These are phyloP conservation scores for Palaemon carinicauda DNA, from an alignment of 1,140 invertebrate genomes.

Conservation along the genomic window DNA sequence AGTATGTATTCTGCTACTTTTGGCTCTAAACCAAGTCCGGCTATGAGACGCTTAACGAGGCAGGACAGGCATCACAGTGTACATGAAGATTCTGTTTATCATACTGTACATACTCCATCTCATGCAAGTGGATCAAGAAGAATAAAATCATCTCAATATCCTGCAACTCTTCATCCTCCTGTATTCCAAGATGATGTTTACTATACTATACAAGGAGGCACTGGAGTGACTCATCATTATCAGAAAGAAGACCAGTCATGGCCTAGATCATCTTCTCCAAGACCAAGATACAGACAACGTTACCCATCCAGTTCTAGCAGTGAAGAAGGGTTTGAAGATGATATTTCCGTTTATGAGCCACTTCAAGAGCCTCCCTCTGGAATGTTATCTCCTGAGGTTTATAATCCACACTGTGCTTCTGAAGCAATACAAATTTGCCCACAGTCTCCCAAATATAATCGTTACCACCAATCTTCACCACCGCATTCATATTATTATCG, in stretches of 20 bases:
- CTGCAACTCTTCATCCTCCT: slow-evolving; percentile 13
- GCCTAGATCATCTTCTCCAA: background rate
- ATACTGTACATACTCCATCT: slow-evolving; percentile 38
- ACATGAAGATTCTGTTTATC: slow-evolving; percentile 37
- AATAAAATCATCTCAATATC: background rate
- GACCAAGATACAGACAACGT: background rate
- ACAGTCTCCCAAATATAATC: slow-evolving; percentile 10
- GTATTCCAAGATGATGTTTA: slow-evolving; percentile 50
- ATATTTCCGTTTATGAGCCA: slow-evolving; percentile 35
- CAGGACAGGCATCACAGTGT: background rate
- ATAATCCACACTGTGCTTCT: slow-evolving; percentile 17
- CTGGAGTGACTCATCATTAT: slow-evolving; percentile 43
- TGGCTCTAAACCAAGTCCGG: slow-evolving; percentile 10
- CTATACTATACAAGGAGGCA: slow-evolving; percentile 49
- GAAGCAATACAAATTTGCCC: slow-evolving; percentile 14
- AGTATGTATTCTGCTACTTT: background rate
- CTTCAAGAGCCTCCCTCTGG: slow-evolving; percentile 23
- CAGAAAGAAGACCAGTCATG: slow-evolving; percentile 33
- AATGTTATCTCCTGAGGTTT: slow-evolving; percentile 10
- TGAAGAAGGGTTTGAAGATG: slow-evolving; percentile 31
- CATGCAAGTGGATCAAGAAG: background rate
- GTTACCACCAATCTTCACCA: background rate
- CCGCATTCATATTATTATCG: background rate
- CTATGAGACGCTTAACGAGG: slow-evolving; percentile 19
- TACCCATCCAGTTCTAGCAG: slow-evolving; percentile 21